Base-by-base conservation (phyloP, 2,113 vertebrate species). In the Esox niger region DNA sequence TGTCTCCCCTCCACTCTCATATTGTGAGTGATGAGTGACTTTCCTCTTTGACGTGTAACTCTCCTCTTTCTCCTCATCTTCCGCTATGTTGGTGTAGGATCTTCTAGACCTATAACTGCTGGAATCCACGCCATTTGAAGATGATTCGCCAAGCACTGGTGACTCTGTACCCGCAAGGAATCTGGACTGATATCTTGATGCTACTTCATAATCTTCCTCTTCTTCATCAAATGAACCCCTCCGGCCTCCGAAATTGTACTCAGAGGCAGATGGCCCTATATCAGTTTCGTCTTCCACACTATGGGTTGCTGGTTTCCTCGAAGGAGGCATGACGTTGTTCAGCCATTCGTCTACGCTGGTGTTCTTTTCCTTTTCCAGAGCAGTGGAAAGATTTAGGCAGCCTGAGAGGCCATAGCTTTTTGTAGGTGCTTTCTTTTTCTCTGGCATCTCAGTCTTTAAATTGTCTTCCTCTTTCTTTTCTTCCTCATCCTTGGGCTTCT, bases 261-360 rank as follows among this genome's bases (percentile, higher is more conserved):
- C 93, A 1, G 91, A 92, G 20, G 90, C 86, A 68, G 88, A 90
- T 46, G 86, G 62, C 87, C 86, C 93, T 0, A 90, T 86, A 25
- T 88, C 88, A 20, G 84, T 74, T 15, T 43, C 38, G 15, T 25
- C 85, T 82, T 91, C 91, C 5, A 73, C 76, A 38, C 64, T 80
- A 13, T 87, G 65, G 0, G 86, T 73, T 1, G 78, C 85, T 0
- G 82, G 56, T 0, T 90, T 88, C 3, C 77, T 88, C 2, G 76
- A 86, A 62, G 94, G 94, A 35, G 91, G 84, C 73, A 91, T 82
- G 54, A 98, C 91, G 20, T 90, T 91, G 5, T 72, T 79, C 31
- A 99, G 92, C 96, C 96, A 99, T 69, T 88, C 92, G 17, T 88
- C 89, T 11, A 95, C 69, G 66, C 81, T 94, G 56, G 82, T 86